Evolutionary conservation across 2,113 vertebrate genomes (phyloP).

Genomic region (Heliornis fulica): DNA sequence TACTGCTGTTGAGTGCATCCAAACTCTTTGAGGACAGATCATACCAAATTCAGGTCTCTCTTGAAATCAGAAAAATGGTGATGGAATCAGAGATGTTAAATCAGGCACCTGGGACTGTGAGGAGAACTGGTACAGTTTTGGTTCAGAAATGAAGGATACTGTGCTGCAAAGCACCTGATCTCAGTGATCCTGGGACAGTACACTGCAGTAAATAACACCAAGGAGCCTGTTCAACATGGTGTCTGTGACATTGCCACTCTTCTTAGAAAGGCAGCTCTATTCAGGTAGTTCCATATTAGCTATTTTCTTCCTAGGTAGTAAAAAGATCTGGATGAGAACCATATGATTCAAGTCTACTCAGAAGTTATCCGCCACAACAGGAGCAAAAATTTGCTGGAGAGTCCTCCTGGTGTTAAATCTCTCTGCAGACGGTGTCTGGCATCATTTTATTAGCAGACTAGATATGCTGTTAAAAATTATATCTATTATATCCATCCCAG

Average conservation of each 20-base stretch:
- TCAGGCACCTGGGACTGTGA: not conserved
- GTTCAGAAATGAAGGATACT: not conserved
- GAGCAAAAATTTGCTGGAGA: not conserved
- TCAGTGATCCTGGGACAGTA: not conserved
- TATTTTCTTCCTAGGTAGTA: not conserved
- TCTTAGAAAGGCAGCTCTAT: not conserved
- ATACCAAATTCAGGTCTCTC: not conserved
- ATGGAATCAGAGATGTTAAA: not conserved
- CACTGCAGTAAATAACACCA: not conserved
- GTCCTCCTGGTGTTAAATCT: conserved; percentile 26
- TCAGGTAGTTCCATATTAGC: not conserved
- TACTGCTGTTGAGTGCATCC: not conserved
- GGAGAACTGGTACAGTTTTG: not conserved
- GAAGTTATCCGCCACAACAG: not conserved
- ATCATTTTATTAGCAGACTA: conserved; percentile 43
- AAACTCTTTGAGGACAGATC: not conserved
- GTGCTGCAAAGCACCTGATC: not conserved
- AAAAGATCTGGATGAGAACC: not conserved
- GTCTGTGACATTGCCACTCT: not conserved
- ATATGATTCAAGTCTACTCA: not conserved
- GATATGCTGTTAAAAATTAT: conserved; percentile 42
- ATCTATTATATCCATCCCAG: conserved; percentile 48
- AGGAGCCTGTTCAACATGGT: not conserved
- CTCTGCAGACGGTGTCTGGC: not conserved
- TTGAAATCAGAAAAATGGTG: not conserved